Evolutionary conservation across 1,140 invertebrate genomes (phyloP).

Genomic region (Aplysia californica): DNA sequence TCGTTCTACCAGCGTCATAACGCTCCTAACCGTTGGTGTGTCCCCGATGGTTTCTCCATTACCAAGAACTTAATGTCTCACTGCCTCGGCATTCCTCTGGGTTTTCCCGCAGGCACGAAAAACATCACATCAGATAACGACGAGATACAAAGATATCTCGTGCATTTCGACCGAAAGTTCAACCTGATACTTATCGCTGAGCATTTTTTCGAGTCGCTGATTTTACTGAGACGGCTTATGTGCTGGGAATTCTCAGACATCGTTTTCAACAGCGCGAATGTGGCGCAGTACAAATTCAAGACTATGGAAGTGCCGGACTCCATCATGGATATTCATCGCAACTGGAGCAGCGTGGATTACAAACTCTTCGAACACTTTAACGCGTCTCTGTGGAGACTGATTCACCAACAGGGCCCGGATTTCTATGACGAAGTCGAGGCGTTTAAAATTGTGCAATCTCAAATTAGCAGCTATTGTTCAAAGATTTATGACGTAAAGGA

Average conservation of each 20-base stretch:
- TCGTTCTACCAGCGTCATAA: slow-evolving; percentile 45
- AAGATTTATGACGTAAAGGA: background rate
- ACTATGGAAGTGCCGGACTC: background rate
- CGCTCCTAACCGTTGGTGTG: slow-evolving; percentile 43
- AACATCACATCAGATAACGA: slow-evolving; percentile 36
- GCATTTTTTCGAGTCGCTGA: slow-evolving; percentile 71
- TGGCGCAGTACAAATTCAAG: slow-evolving; percentile 34
- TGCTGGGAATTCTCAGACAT: slow-evolving; percentile 68
- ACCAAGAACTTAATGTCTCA: slow-evolving; percentile 58
- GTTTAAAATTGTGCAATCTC: slow-evolving; percentile 40
- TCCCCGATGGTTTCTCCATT: slow-evolving; percentile 59
- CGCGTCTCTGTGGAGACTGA: slow-evolving; percentile 52
- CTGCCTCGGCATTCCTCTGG: slow-evolving; percentile 57
- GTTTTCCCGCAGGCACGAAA: slow-evolving; percentile 46
- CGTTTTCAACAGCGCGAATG: slow-evolving; percentile 44
- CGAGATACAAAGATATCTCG: slow-evolving; percentile 44
- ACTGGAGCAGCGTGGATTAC: slow-evolving; percentile 55
- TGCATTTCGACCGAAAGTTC: slow-evolving; percentile 59
- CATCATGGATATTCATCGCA: slow-evolving; percentile 31
- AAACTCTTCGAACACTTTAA: slow-evolving; percentile 59
- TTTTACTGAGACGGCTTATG: slow-evolving; percentile 70
- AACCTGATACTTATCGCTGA: slow-evolving; percentile 72
- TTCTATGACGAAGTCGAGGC: slow-evolving; percentile 49
- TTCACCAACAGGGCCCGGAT: slow-evolving; percentile 40
- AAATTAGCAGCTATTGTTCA: slow-evolving; percentile 45